A percentile compares a stretch with the other conserved stretches of the same genome.
Evolutionary conservation across 2,113 vertebrate genomes (phyloP).

Genomic region (Ceyx cyanopectus): DNA sequence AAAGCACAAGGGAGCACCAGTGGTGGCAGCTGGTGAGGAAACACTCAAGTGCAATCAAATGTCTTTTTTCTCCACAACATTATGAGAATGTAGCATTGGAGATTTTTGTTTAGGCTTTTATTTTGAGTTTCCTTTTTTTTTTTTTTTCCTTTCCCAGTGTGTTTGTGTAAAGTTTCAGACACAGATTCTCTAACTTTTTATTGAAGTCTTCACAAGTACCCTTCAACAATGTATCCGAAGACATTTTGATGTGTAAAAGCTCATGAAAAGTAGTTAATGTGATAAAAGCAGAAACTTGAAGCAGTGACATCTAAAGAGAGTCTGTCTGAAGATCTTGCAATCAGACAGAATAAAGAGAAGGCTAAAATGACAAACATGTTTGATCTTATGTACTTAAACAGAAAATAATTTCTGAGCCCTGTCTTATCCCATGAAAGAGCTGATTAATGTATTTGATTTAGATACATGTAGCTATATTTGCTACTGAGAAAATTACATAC

Average conservation of each 20-base stretch:
- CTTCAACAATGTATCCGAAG: slow-evolving; percentile 55
- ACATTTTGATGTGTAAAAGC: slow-evolving; percentile 55
- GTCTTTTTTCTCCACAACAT: background rate
- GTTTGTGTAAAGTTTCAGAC: slow-evolving; percentile 41
- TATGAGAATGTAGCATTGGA: background rate
- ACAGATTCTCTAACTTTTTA: background rate
- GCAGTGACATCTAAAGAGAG: slow-evolving; percentile 52
- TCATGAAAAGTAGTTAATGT: slow-evolving; percentile 55
- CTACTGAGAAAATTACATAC: slow-evolving; percentile 36
- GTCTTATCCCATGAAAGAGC: slow-evolving; percentile 54
- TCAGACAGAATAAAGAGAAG: slow-evolving; percentile 49
- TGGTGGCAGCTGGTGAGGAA: background rate
- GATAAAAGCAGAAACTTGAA: slow-evolving; percentile 57
- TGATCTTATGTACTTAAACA: slow-evolving; percentile 40
- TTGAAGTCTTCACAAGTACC: slow-evolving; percentile 15
- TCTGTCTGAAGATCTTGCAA: slow-evolving; percentile 48
- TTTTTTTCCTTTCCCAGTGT: background rate
- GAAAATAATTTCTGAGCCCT: slow-evolving; percentile 60
- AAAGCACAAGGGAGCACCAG: background rate
- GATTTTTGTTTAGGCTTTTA: background rate
- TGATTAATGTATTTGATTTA: slow-evolving; percentile 48
- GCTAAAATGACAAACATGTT: slow-evolving; percentile 59
- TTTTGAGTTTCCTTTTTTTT: background rate
- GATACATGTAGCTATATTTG: slow-evolving; percentile 53
- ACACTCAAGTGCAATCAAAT: background rate